These are phyloP conservation scores for Thecophora atra DNA, from an alignment of 2,888 invertebrate genomes.

Conservation along the genomic window DNA sequence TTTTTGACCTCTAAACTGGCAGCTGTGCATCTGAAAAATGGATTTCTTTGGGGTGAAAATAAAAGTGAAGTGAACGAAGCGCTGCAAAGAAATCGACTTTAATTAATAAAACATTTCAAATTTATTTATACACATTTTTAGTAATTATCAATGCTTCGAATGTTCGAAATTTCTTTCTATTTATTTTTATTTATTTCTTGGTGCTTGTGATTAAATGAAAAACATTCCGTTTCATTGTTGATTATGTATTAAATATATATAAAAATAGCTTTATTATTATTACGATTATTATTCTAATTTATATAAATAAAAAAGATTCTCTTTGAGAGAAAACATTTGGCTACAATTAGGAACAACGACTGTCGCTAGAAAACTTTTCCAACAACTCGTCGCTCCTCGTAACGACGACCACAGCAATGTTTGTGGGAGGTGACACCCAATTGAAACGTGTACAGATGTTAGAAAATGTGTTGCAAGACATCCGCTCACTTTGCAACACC, in stretches of 20 bases:
- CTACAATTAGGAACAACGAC: too few relatives aligned
- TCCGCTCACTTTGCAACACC: background rate
- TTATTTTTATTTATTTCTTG: background rate
- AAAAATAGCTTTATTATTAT: background rate
- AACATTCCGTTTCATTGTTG: too few relatives aligned
- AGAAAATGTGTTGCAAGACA: background rate
- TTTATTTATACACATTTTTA: background rate
- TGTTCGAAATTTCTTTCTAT: background rate
- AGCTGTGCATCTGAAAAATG: background rate
- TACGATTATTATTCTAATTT: too few relatives aligned
- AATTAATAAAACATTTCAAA: background rate
- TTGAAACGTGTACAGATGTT: background rate
- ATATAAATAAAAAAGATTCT: too few relatives aligned
- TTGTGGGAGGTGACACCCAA: too few relatives aligned
- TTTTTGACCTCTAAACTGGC: background rate
- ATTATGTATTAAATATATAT: too few relatives aligned
- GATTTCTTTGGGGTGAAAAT: slow-evolving; percentile 9
- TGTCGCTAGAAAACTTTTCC: too few relatives aligned
- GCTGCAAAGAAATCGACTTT: background rate
- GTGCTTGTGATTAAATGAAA: too few relatives aligned
- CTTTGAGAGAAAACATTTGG: too few relatives aligned
- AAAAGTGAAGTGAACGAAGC: background rate
- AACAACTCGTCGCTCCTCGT: too few relatives aligned
- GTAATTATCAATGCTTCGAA: background rate
- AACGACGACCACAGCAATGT: too few relatives aligned